phyloP scores from a whole-genome alignment of 2,797 vertebrate genomes.

The Amblyopsis hoosieri region DNA sequence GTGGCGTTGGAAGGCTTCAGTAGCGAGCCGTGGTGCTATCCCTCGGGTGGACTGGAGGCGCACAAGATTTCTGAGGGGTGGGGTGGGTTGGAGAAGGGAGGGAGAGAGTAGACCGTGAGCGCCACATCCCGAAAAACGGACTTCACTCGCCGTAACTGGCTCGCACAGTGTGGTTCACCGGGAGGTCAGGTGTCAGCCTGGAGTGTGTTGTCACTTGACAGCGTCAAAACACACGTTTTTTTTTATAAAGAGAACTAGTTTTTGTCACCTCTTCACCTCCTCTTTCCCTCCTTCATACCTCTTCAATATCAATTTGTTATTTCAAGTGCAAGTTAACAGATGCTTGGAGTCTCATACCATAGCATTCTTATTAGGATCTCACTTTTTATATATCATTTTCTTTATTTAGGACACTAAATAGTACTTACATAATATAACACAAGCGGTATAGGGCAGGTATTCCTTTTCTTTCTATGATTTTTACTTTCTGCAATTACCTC shows the following conservation, averaged over 20 bases:
- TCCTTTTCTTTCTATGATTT: constrained; percentile 1
- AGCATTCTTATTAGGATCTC: too few species aligned
- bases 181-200: constrained; percentile 53
- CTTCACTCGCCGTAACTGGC: constrained; percentile 56
- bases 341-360: too few species aligned
- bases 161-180: constrained; percentile 39
- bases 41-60: constrained; percentile 51
- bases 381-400: too few species aligned
- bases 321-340: too few species aligned
- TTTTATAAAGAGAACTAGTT: too few species aligned
- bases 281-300: too few species aligned
- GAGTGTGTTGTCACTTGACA: not conserved
- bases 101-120: constrained; percentile 36
- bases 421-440: too few species aligned
- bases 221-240: not conserved
- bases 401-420: too few species aligned
- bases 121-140: constrained; percentile 44
- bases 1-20: constrained; percentile 48
- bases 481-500: constrained; percentile 35
- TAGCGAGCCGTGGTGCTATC: constrained; percentile 49
- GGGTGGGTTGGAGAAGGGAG: constrained; percentile 39
- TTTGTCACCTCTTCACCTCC: too few species aligned
- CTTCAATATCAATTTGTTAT: too few species aligned
- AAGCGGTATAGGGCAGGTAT: not conserved
- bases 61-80: not conserved